phyloP scores from a whole-genome alignment of 1,140 invertebrate species.

The Bactericera cockerelli region DNA sequence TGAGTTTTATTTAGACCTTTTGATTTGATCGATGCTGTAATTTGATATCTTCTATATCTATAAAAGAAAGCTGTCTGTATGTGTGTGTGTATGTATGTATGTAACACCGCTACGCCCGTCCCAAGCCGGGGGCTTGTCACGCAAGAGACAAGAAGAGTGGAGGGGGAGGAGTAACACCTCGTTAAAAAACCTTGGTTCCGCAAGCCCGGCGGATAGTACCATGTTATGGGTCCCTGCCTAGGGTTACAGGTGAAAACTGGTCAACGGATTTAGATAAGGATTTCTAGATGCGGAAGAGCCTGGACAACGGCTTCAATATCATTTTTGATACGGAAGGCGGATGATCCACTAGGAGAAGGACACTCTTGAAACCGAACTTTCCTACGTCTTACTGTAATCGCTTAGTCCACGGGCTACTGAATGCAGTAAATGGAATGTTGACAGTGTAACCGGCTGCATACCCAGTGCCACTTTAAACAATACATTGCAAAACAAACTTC shows the following conservation, averaged over 20 bases:
- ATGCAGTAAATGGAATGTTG: too few relatives aligned
- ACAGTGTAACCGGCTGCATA: too few relatives aligned
- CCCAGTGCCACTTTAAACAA: too few relatives aligned
- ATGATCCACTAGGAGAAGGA: neutral
- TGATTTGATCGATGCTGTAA: too few relatives aligned
- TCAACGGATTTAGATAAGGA: neutral
- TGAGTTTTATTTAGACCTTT: constrained; percentile 8
- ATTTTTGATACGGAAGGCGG: neutral
- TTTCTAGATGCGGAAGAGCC: neutral
- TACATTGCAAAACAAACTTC: too few relatives aligned
- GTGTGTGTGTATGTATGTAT: neutral
- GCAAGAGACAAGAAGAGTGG: neutral
- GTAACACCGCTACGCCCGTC: neutral
- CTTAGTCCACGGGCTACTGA: too few relatives aligned
- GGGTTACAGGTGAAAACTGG: neutral
- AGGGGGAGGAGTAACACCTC: neutral
- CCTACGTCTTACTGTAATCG: too few relatives aligned
- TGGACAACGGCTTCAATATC: neutral
- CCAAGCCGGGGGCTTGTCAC: neutral
- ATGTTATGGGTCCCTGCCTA: too few relatives aligned
- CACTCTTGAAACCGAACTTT: neutral
- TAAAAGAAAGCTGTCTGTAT: too few relatives aligned
- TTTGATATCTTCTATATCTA: too few relatives aligned
- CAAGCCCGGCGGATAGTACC: neutral
- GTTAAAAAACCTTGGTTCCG: neutral